These are phyloP conservation scores for Schizopygopsis malacanthus DNA, from an alignment of 2,797 vertebrate species.

Conservation along the genomic window DNA sequence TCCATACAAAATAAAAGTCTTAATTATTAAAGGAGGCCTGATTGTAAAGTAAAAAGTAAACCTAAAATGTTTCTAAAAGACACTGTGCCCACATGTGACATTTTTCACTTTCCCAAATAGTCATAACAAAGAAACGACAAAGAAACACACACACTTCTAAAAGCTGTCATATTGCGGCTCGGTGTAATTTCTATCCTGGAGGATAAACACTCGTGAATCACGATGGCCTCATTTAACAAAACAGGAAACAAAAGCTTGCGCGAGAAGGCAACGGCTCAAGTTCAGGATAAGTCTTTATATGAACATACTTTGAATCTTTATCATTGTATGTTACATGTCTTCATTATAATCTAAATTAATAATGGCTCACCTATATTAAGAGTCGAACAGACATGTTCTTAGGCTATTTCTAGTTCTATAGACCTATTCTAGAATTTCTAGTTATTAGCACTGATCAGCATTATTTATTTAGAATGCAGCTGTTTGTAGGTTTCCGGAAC, in stretches of 20 bases:
- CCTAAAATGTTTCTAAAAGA: not conserved
- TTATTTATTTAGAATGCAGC: not conserved
- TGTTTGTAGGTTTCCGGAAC: constrained; percentile 4
- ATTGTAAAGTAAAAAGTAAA: not conserved
- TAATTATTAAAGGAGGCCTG: not conserved
- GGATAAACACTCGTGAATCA: constrained; percentile 73
- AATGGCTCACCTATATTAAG: not conserved
- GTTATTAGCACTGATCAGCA: not conserved
- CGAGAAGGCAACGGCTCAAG: not conserved
- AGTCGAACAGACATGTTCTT: not conserved
- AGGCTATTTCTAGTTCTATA: not conserved
- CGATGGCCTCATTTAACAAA: not conserved
- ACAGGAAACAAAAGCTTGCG: not conserved
- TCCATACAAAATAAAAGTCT: not conserved
- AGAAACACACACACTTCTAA: constrained; percentile 70
- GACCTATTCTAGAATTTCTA: not conserved
- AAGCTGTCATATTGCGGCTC: constrained; percentile 56
- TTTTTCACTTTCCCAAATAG: constrained; percentile 74
- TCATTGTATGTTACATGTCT: not conserved
- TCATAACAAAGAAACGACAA: constrained; percentile 74
- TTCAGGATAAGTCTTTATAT: not conserved
- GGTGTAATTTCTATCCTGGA: constrained; percentile 69
- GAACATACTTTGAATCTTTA: not conserved
- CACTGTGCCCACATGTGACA: constrained; percentile 2
- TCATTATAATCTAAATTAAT: not conserved